These are phyloP conservation scores for Drosophila affinis DNA, from an alignment of 2,888 invertebrate genomes.

Conservation along the genomic window DNA sequence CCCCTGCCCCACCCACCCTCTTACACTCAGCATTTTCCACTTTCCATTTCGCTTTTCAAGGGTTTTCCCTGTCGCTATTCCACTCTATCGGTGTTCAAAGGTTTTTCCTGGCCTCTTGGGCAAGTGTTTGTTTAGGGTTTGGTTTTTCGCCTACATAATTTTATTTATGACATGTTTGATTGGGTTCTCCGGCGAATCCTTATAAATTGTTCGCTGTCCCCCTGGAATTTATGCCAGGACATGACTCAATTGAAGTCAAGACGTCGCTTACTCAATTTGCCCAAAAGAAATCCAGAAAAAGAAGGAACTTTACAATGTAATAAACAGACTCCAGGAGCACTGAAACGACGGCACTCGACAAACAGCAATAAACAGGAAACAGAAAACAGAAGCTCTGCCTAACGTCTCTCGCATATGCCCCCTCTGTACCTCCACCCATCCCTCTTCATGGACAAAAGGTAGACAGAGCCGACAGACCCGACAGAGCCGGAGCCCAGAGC, in stretches of 20 bases:
- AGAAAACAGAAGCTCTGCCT: conserved; percentile 31
- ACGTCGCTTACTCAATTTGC: conserved; percentile 61
- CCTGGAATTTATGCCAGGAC: conserved; percentile 60
- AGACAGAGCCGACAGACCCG: too few relatives aligned
- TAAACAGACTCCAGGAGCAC: conserved; percentile 52
- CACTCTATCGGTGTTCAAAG: neutral
- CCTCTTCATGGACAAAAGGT: conserved; percentile 40
- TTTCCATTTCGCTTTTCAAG: conserved; percentile 24
- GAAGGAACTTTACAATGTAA: conserved; percentile 68
- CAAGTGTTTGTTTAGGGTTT: conserved; percentile 73
- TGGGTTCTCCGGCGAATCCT: conserved; percentile 48
- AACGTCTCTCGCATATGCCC: neutral
- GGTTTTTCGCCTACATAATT: conserved; percentile 64
- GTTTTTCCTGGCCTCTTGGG: conserved; percentile 17
- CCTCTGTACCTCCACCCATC: neutral
- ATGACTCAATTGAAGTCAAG: conserved; percentile 75
- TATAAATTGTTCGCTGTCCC: conserved; percentile 33
- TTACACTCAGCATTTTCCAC: conserved; percentile 18
- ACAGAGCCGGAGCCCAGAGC: conserved; percentile 4
- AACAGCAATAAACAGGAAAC: conserved; percentile 58
- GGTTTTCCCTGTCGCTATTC: neutral
- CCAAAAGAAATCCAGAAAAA: conserved; percentile 2
- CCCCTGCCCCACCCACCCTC: conserved; percentile 30
- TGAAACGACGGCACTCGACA: conserved; percentile 22
- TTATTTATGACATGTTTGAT: conserved; percentile 79